Evolutionary conservation across 1,140 invertebrate species (phyloP).

Genomic region (Triops cancriformis): DNA sequence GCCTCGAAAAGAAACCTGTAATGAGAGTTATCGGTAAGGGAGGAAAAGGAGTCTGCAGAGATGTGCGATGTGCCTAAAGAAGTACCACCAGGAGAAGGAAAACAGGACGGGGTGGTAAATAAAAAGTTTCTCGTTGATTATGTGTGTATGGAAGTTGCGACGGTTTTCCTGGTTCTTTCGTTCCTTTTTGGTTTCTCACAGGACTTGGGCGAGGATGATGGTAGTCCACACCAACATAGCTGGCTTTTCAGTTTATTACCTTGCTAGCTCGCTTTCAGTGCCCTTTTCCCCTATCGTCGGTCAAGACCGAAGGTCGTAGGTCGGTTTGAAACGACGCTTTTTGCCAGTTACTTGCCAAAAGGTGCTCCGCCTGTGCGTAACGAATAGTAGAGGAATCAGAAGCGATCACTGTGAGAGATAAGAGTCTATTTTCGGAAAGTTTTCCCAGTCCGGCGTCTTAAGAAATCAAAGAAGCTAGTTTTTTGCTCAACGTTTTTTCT

Average conservation of each 20-base stretch:
- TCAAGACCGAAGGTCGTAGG: background rate
- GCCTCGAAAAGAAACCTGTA: no score
- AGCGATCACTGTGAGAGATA: background rate
- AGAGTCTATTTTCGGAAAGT: background rate
- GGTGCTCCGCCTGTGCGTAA: no score
- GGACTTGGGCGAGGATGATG: background rate
- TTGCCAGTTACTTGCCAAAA: no score
- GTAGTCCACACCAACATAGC: background rate
- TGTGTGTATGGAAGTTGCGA: background rate
- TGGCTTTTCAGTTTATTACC: background rate
- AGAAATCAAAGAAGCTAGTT: background rate
- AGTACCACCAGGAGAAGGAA: background rate
- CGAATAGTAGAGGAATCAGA: no score
- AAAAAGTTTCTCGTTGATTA: background rate
- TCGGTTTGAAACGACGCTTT: background rate
- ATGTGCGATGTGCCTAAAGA: no score
- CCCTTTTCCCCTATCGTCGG: background rate
- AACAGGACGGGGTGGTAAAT: background rate
- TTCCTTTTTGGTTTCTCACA: background rate
- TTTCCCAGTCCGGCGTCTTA: background rate
- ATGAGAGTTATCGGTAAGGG: no score
- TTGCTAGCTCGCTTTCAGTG: background rate
- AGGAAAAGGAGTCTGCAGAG: no score
- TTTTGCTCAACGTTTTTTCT: background rate
- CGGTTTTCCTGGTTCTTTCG: slow-evolving; percentile 3